phyloP scores from a whole-genome alignment of 2,797 vertebrate species.

The Artibeus jamaicensis region DNA sequence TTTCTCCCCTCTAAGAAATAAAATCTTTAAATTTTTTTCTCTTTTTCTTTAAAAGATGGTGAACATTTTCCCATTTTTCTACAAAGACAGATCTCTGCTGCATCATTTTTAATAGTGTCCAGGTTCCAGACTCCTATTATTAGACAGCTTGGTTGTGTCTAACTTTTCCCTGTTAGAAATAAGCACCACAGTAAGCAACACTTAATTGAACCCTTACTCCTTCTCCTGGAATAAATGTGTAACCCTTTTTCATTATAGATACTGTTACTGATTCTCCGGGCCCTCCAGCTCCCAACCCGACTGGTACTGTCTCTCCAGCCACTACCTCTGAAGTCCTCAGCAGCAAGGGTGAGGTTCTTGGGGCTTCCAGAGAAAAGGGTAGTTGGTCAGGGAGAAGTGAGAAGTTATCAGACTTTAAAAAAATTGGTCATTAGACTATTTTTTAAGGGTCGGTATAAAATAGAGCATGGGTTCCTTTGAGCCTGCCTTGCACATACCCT shows the following conservation, averaged over 20 bases:
- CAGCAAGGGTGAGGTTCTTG: slow-evolving; percentile 85
- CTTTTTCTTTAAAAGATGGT: not conserved
- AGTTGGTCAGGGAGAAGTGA: not conserved
- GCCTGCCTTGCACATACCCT: not conserved
- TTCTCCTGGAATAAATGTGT: not conserved
- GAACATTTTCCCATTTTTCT: not conserved
- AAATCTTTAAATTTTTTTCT: not conserved
- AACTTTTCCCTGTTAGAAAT: not conserved
- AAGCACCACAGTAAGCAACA: not conserved
- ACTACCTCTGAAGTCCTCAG: slow-evolving; percentile 87
- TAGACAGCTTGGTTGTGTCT: not conserved
- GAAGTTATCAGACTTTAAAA: not conserved
- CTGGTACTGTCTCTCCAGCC: slow-evolving; percentile 95
- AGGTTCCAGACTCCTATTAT: not conserved
- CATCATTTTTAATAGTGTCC: not conserved
- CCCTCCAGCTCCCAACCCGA: slow-evolving; percentile 91
- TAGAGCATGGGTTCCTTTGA: not conserved
- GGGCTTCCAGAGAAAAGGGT: not conserved
- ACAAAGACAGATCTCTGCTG: not conserved
- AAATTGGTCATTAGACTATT: not conserved
- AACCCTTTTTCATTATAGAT: slow-evolving; percentile 83
- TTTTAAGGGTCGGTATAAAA: not conserved
- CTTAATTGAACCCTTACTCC: not conserved
- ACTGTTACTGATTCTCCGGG: slow-evolving; percentile 93
- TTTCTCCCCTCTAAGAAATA: no score